Base-by-base conservation (phyloP, 1,140 invertebrate genomes). In the Sweltsa coloradensis region DNA sequence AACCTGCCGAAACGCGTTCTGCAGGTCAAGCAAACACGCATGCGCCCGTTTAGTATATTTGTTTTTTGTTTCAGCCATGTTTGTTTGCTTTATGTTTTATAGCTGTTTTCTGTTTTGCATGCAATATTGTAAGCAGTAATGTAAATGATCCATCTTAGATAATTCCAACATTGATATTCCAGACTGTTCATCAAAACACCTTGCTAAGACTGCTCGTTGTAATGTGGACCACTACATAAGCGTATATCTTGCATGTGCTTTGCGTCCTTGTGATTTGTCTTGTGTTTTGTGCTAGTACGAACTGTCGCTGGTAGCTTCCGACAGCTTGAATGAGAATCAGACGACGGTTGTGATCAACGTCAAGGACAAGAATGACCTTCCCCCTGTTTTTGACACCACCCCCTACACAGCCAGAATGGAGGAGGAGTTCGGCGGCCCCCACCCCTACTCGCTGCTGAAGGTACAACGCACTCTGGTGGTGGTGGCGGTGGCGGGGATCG, bases 1-100 rank as follows among this genome's bases (percentile, higher is more conserved):
- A 92, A 89, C 68, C 75, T 95, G 55, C 91, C 91, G 45, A 94
- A 94, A 70, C 80, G 87, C 52, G 86, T 95, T 47, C 72, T 95
- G 52, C 85, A 89, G 89, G 91, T 90, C 45, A 49, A 61, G 58
- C 51, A 40, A 29, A 13, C 36, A 3, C 27, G 18, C n/a, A n/a
- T n/a, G n/a, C n/a, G n/a, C n/a, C n/a, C n/a, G n/a, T n/a, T n/a
- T n/a, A n/a, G n/a, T n/a, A n/a, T n/a, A n/a, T n/a, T n/a, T n/a
- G n/a, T n/a, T n/a, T n/a, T n/a, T n/a, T n/a, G n/a, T n/a, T n/a
- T n/a, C n/a, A n/a, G n/a, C n/a, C n/a, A n/a, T n/a, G 29, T 31
- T 9, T 31, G n/a, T 31, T n/a, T 37, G 36, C 16, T 16, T 31
- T 11, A 31, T 31, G 29, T 31, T n/a, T n/a, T 22, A 19, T 22